These are phyloP conservation scores for Kryptolebias marmoratus DNA, from an alignment of 2,113 vertebrate species.

Conservation along the genomic window DNA sequence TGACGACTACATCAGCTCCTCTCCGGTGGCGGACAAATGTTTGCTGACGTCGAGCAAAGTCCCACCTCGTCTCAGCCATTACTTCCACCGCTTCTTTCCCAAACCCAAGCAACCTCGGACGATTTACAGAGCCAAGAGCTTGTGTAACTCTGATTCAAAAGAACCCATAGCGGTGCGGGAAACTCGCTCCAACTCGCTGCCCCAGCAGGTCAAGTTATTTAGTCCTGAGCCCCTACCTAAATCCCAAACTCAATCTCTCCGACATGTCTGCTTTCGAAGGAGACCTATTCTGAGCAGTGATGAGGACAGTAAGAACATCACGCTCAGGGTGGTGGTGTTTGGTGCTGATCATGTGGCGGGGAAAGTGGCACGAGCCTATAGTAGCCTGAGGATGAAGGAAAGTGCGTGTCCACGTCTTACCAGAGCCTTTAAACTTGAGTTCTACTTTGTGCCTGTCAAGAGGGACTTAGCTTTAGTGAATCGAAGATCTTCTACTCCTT, in stretches of 20 bases:
- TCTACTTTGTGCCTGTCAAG: slow-evolving; percentile 91
- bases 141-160: slow-evolving; percentile 81
- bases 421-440: slow-evolving; percentile 89
- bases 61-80: slow-evolving; percentile 80
- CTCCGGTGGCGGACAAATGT: slow-evolving; percentile 45
- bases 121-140: slow-evolving; percentile 86
- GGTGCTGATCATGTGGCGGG: slow-evolving; percentile 94
- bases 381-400: slow-evolving; percentile 87
- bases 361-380: slow-evolving; percentile 93
- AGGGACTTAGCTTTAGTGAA: slow-evolving; percentile 68
- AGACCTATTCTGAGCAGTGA: slow-evolving; percentile 91
- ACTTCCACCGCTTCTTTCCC: slow-evolving; percentile 87
- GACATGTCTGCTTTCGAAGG: slow-evolving; percentile 80
- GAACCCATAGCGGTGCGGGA: slow-evolving; percentile 73
- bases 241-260: slow-evolving; percentile 54
- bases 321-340: slow-evolving; percentile 91
- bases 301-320: slow-evolving; percentile 83
- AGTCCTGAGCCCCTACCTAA: slow-evolving; percentile 39
- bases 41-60: slow-evolving; percentile 48
- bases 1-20: slow-evolving; percentile 81
- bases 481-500: slow-evolving; percentile 40
- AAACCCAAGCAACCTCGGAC: slow-evolving; percentile 82
- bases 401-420: slow-evolving; percentile 86
- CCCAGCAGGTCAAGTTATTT: slow-evolving; percentile 81
- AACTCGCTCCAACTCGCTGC: slow-evolving; percentile 89